Percentiles rank a stretch among this genome's conserved stretches.
phyloP scores from a whole-genome alignment of 2,888 invertebrate genomes.

The Macaria liturata region DNA sequence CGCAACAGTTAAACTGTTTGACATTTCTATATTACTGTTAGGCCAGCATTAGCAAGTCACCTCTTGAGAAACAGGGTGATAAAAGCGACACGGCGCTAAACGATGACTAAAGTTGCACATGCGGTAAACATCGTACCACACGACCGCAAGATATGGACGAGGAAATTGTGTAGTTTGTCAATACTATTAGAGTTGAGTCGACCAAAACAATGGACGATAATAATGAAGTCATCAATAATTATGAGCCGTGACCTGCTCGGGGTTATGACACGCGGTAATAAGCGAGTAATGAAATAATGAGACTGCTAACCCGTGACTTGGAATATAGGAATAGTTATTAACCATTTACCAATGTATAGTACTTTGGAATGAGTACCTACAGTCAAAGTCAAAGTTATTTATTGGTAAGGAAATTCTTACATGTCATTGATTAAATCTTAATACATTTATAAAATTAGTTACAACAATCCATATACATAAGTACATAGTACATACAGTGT shows the following conservation, averaged over 20 bases:
- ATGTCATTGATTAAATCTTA: too few relatives aligned
- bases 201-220: conserved; percentile 30
- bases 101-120: conserved; percentile 15
- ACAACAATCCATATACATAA: too few relatives aligned
- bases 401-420: too few relatives aligned
- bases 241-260: conserved; percentile 25
- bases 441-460: too few relatives aligned
- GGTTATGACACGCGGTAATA: conserved; percentile 15
- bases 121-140: conserved; percentile 10
- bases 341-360: too few relatives aligned
- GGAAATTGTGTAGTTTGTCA: conserved; percentile 1
- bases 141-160: conserved; percentile 10
- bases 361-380: too few relatives aligned
- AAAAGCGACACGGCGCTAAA: conserved; percentile 20
- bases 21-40: conserved; percentile 59
- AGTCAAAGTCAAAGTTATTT: too few relatives aligned
- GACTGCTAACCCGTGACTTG: conserved; percentile 2
- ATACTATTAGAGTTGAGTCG: conserved; percentile 5
- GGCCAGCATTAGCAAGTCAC: conserved; percentile 47
- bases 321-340: background rate
- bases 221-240: conserved; percentile 33
- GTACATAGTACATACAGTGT: too few relatives aligned
- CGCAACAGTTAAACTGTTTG: conserved; percentile 62
- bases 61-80: conserved; percentile 19
- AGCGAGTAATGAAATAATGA: conserved; percentile 12